Evolutionary conservation across 2,113 vertebrate species (phyloP).

Genomic region (Spermophilus dauricus): DNA sequence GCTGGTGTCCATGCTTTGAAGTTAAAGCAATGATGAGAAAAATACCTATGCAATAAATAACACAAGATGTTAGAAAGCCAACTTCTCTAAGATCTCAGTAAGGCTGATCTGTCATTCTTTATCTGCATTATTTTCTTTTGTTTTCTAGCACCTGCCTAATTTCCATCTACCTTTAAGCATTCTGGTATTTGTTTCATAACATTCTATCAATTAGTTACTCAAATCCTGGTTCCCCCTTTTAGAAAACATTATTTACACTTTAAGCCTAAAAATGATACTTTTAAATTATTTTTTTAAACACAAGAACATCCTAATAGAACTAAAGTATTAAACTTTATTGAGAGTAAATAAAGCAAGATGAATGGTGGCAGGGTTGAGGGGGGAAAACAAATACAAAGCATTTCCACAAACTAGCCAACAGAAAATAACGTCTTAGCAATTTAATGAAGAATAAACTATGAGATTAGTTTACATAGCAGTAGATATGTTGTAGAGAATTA

Average conservation of each 20-base stretch:
- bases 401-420: conserved; percentile 67
- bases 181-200: conserved; percentile 16
- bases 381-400: neutral
- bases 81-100: neutral
- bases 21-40: conserved; percentile 62
- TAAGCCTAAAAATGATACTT: conserved; percentile 50
- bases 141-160: neutral
- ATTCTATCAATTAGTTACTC: neutral
- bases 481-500: conserved; percentile 84
- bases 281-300: conserved; percentile 51
- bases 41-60: conserved; percentile 1
- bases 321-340: conserved; percentile 52
- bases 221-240: neutral
- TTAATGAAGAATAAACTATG: conserved; percentile 79
- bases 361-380: neutral
- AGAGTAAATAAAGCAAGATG: conserved; percentile 18
- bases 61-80: conserved; percentile 3
- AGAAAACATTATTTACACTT: conserved; percentile 34
- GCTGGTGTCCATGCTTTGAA: conserved; percentile 64
- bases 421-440: conserved; percentile 76
- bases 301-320: conserved; percentile 63
- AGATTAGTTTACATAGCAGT: conserved; percentile 77
- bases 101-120: neutral
- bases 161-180: neutral
- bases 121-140: conserved; percentile 28